phyloP scores from a whole-genome alignment of 2,888 invertebrate species.

The Tupiocoris notatus region DNA sequence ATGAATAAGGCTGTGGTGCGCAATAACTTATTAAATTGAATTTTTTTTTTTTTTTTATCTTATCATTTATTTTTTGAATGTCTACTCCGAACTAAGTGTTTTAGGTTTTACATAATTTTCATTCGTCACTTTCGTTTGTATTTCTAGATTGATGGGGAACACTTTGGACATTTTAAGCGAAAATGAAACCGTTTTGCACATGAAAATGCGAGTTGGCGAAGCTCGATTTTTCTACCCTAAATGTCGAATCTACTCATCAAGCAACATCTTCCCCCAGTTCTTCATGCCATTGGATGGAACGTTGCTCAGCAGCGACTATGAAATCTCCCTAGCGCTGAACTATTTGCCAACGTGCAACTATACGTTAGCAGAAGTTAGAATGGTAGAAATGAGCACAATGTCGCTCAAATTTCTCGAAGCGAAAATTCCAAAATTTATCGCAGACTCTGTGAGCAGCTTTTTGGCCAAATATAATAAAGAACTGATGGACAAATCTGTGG shows the following conservation, averaged over 20 bases:
- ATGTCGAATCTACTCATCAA: conserved; percentile 3
- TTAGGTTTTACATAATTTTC: too few relatives aligned
- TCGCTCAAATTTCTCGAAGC: conserved; percentile 28
- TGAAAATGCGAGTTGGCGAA: conserved; percentile 19
- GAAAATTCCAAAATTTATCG: conserved; percentile 8
- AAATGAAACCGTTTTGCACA: conserved; percentile 13
- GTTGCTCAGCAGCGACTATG: conserved; percentile 6
- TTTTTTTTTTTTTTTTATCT: too few relatives aligned
- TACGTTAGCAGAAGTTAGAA: not conserved
- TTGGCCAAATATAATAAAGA: conserved; percentile 23
- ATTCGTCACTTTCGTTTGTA: too few relatives aligned
- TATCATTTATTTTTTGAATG: too few relatives aligned
- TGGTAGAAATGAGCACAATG: conserved; percentile 22
- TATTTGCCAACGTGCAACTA: conserved; percentile 22
- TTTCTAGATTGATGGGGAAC: conserved; percentile 25
- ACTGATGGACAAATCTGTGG: conserved; percentile 9
- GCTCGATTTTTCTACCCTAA: conserved; percentile 20
- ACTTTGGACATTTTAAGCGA: conserved; percentile 13
- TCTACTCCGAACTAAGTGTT: too few relatives aligned
- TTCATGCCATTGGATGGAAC: conserved; percentile 12
- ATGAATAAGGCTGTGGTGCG: too few relatives aligned
- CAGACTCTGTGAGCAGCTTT: not conserved
- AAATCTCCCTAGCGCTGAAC: conserved; percentile 8
- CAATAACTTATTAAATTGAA: too few relatives aligned
- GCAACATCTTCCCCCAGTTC: conserved; percentile 1